Base-by-base conservation (phyloP, 2,797 vertebrate genomes). In the Falco cherrug region DNA sequence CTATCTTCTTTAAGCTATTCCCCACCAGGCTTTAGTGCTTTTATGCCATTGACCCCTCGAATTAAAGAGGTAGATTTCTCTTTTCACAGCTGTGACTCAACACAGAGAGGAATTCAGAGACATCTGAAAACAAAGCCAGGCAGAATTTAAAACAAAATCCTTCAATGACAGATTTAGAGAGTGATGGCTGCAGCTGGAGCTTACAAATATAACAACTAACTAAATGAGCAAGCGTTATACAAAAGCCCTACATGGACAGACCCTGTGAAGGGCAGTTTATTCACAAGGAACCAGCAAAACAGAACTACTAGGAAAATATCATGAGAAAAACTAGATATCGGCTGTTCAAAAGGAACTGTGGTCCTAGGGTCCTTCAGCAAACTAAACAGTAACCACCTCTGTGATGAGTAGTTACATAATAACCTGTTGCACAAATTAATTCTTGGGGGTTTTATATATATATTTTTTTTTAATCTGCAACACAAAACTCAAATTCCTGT, bases 81-180 rank as follows among this genome's bases (percentile, higher is more conserved):
- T 96, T 95, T 95, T 96, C 90, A 93, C 95, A 97, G 95, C 93
- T 97, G 96, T 97, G 90, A 90, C 73, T 96, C 84, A 95, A 92
- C 89, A 94, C 35, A 78, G 73, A 65, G 76, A 95, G 93, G 97
- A 95, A 97, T 97, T 95, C 71, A 89, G 78, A 95, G 73, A 90
- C 81, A 93, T 94, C 75, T 95, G 89, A 95, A 96, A 95, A 93
- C 90, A 89, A 96, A 95, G 84, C 59, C 93, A 93, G 59, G 59
- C 90, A 96, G 90, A 97, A 85, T 96, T 96, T 96, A 97, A 96
- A 97, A 96, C 87, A 97, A 97, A 97, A 96, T 97, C 94, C 89
- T 97, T 95, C 95, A 95, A 26, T 86, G 95, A 95, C 93, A 95
- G 79, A 88, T 96, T 94, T 91, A 90, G 84, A 92, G 95, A 97